Evolutionary conservation across 2,797 vertebrate species (phyloP).

Genomic region (Acanthopagrus latus): DNA sequence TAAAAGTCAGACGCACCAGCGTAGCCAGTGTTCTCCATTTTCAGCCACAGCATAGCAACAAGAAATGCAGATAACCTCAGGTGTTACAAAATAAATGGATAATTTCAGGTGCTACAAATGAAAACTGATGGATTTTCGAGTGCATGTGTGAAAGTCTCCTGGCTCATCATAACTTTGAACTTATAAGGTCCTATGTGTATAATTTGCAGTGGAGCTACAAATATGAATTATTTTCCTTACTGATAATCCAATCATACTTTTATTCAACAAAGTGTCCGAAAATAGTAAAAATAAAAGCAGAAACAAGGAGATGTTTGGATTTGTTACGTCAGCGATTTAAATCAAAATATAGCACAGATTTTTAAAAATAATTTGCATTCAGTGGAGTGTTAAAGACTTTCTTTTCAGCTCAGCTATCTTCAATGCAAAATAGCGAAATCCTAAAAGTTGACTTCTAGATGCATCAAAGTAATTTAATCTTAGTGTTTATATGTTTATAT

Average conservation of each 20-base stretch:
- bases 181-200: background rate
- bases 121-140: too few species aligned
- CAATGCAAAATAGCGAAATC: background rate
- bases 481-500: background rate
- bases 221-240: conserved; percentile 6
- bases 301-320: background rate
- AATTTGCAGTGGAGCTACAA: background rate
- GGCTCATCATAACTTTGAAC: background rate
- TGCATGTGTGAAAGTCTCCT: too few species aligned
- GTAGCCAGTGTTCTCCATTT: too few species aligned
- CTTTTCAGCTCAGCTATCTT: background rate
- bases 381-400: background rate
- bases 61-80: too few species aligned
- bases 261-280: background rate
- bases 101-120: too few species aligned
- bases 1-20: too few species aligned
- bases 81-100: too few species aligned
- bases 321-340: too few species aligned
- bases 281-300: background rate
- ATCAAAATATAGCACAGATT: too few species aligned
- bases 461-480: background rate
- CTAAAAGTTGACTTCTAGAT: background rate
- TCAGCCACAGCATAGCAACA: too few species aligned
- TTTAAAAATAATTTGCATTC: background rate
- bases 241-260: background rate